Conservation (phyloP, 2,797 vertebrate species). For the Cryptoprocta ferox region DNA sequence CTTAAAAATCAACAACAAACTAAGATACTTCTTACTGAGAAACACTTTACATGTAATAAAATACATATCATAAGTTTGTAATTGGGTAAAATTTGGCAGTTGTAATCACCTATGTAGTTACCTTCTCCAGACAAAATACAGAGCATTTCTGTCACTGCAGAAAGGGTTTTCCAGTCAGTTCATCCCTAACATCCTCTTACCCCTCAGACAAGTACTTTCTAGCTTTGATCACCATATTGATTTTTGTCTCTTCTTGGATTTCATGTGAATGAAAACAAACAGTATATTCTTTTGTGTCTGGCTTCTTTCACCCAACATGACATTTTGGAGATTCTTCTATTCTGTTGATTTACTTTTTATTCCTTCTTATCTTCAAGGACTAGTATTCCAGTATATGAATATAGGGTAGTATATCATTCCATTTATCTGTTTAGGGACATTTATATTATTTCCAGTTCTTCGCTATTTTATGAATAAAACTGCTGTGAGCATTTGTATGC, state of each 20-base stretch:
- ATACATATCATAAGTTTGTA: neutral
- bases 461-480: neutral
- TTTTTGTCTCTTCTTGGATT: slow-evolving; percentile 21
- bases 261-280: neutral
- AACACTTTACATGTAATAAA: neutral
- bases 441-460: neutral
- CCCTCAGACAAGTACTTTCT: neutral
- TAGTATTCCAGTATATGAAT: neutral
- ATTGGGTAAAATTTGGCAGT: neutral
- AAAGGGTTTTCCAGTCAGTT: neutral
- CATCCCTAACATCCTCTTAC: neutral
- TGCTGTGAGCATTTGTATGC: neutral
- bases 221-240: neutral
- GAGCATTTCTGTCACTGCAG: neutral
- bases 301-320: neutral
- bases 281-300: neutral
- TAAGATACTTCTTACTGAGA: neutral
- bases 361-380: neutral
- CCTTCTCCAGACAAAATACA: neutral
- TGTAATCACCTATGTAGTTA: neutral
- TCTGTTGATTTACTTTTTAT: neutral
- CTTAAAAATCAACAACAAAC: neutral
- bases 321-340: neutral
- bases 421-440: neutral
- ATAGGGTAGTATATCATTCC: neutral